phyloP scores from a whole-genome alignment of 1,140 invertebrate species.

The Eufriesea mexicana region DNA sequence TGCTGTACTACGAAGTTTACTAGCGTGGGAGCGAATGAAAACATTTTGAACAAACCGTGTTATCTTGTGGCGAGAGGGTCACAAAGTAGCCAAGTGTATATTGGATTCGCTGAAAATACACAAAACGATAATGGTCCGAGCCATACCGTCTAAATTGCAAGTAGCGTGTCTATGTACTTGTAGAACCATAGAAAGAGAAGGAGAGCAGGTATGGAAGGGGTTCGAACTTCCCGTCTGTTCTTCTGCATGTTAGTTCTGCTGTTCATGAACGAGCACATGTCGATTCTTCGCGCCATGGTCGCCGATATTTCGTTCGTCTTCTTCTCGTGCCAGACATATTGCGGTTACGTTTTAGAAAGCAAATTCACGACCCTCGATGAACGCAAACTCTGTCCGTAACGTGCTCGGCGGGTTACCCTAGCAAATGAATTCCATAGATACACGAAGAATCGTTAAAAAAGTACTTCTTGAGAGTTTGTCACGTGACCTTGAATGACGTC shows the following conservation, averaged over 20 bases:
- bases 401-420: background rate
- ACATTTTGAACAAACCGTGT: background rate
- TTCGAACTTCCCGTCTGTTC: constrained; percentile 55
- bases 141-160: constrained; percentile 17
- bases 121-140: background rate
- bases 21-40: too few species aligned
- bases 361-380: background rate
- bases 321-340: background rate
- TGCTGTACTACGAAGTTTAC: too few species aligned
- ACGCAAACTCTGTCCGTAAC: background rate
- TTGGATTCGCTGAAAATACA: constrained; percentile 10
- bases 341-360: background rate
- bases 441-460: constrained; percentile 29
- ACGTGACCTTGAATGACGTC: constrained; percentile 66
- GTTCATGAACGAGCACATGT: constrained; percentile 59
- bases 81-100: background rate
- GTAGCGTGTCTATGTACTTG: background rate
- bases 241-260: constrained; percentile 27
- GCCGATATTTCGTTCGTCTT: background rate
- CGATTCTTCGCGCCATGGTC: constrained; percentile 31
- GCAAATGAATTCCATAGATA: constrained; percentile 11
- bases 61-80: background rate
- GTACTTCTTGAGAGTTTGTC: constrained; percentile 43
- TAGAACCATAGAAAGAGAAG: constrained; percentile 1
- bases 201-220: constrained; percentile 22